A percentile compares a stretch with the other conserved stretches of the same genome.
phyloP scores from a whole-genome alignment of 1,140 invertebrate genomes.

The Zelostemma sp. region DNA sequence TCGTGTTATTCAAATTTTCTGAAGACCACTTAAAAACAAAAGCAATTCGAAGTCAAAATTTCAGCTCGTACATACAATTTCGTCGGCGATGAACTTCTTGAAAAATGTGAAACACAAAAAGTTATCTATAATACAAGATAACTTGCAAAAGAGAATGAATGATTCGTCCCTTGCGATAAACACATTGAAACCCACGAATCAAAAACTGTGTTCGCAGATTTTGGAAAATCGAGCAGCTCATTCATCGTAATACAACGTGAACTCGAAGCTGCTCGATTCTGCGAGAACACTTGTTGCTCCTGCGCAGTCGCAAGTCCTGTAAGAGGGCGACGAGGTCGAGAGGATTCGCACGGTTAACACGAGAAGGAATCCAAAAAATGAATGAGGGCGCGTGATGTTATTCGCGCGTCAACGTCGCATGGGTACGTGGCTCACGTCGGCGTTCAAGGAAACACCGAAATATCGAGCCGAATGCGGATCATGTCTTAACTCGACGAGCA shows the following conservation, averaged over 20 bases:
- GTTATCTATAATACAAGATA: too few relatives aligned
- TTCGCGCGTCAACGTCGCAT: conserved; percentile 4
- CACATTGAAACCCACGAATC: too few relatives aligned
- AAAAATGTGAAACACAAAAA: too few relatives aligned
- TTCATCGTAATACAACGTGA: neutral
- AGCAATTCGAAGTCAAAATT: too few relatives aligned
- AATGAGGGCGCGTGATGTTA: conserved; percentile 26
- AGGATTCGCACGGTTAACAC: conserved; percentile 4
- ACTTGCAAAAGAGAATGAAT: too few relatives aligned
- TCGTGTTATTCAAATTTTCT: too few relatives aligned
- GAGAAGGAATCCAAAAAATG: conserved; percentile 22
- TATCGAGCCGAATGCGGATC: neutral
- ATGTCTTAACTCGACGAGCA: neutral
- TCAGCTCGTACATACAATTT: too few relatives aligned
- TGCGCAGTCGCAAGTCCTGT: conserved; percentile 16
- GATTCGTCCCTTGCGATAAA: too few relatives aligned
- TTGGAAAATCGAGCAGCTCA: conserved; percentile 4
- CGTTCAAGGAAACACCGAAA: neutral
- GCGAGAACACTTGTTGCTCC: conserved; percentile 29
- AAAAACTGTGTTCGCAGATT: conserved; percentile 4
- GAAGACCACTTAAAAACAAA: too few relatives aligned
- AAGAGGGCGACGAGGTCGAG: conserved; percentile 14
- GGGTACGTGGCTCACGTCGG: conserved; percentile 9
- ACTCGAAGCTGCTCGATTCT: neutral
- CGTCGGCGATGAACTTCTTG: too few relatives aligned